Base-by-base conservation (phyloP, 2,888 invertebrate genomes). In the Drosophila flavopinicola region DNA sequence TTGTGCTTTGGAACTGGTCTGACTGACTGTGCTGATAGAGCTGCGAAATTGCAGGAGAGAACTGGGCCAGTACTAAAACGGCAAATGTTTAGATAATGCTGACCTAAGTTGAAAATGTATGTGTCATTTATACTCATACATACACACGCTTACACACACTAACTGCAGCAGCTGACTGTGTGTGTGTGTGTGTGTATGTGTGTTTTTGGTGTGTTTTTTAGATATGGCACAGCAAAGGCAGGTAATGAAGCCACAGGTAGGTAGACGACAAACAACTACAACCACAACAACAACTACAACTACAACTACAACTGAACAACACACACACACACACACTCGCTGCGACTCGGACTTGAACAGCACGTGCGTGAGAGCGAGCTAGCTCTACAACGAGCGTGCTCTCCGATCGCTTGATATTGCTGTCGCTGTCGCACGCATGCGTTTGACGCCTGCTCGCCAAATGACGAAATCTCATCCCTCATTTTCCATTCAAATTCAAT, bases 381-480 rank as follows among this genome's bases (percentile, higher is more conserved):
- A 65, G 56, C 58, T 48, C 45, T 53, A 30, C 11, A 33, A 20
- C 20, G 20, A 4, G 42, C 29, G 9, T 44, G 67, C 63, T 45
- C 54, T 37, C 47, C 33, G 71, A 42, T 42, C 44, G 32, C 30
- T 27, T 53, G 24, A 17, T 42, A 30, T 49, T 39, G 37, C 48
- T 42, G 25, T 52, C 42, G 25, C 48, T 38, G 35, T 64, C 54
- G 7, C 69, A 51, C 48, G 59, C 44, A 49, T 29, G 58, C 49
- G n/a, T 20, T 35, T 29, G n/a, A 29, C 35, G 39, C 29, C 33
- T 39, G 33, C 58, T 59, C 47, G 38, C 20, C 51, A 64, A 20
- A 71, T 87, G 86, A 85, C 86, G 84, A 87, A 87, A 87, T 78
- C 66, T 57, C 56, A 82, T 66, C 83, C 85, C 82, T 71, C 66